Evolutionary conservation across 2,113 vertebrate species (phyloP).

Genomic region (Chiloscyllium plagiosum): DNA sequence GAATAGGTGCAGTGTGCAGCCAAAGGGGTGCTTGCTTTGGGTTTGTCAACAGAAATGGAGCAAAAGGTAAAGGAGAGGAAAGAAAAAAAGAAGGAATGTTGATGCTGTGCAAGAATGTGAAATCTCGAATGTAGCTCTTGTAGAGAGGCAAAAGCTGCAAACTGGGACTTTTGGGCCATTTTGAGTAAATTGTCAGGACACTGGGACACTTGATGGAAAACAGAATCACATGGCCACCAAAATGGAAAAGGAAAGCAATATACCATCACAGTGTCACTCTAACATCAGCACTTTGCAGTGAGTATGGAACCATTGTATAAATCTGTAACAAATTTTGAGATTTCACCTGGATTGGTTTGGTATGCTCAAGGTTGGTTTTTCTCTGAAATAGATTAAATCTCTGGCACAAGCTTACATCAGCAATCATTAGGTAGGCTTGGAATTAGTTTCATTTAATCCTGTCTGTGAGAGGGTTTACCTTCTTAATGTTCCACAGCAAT

Average conservation of each 20-base stretch:
- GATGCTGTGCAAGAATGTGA: too few species aligned
- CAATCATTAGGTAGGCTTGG: constrained; percentile 41
- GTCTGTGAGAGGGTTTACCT: constrained; percentile 43
- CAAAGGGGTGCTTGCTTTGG: too few species aligned
- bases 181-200: too few species aligned
- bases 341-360: background rate
- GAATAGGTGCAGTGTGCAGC: too few species aligned
- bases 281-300: background rate
- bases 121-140: too few species aligned
- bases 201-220: too few species aligned
- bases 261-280: background rate
- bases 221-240: too few species aligned
- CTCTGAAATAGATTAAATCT: background rate
- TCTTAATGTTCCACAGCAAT: constrained; percentile 40
- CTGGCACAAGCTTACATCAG: background rate
- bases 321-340: background rate
- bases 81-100: too few species aligned
- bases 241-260: background rate
- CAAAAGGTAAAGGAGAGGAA: too few species aligned
- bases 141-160: too few species aligned
- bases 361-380: background rate
- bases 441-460: constrained; percentile 43
- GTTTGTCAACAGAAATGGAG: too few species aligned
- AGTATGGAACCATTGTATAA: background rate
- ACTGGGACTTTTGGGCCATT: too few species aligned